These are phyloP conservation scores for Tenthredo amoena DNA, from an alignment of 2,888 invertebrate genomes.

Conservation along the genomic window DNA sequence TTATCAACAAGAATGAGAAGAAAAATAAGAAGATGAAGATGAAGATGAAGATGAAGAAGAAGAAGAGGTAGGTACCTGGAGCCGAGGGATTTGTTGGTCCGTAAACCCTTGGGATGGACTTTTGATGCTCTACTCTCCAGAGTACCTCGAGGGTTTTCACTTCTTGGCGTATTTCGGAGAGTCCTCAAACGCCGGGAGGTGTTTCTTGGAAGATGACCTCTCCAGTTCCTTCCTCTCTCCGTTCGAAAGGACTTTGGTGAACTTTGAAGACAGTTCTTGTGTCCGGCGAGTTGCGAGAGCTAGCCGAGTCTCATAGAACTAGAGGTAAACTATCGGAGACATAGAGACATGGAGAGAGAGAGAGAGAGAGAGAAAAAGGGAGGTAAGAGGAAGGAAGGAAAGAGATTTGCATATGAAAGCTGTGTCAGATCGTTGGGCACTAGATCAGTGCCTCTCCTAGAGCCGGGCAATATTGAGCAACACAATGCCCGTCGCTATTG, in stretches of 20 bases:
- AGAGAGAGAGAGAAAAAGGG: constrained; percentile 28
- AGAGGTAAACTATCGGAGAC: background rate
- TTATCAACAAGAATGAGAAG: too few species aligned
- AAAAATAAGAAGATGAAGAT: too few species aligned
- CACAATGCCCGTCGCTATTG: constrained; percentile 75
- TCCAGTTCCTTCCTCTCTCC: background rate
- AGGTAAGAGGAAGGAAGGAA: constrained; percentile 51
- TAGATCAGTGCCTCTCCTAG: constrained; percentile 61
- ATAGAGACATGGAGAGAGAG: constrained; percentile 47
- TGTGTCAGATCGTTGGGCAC: constrained; percentile 57
- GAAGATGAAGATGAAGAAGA: background rate
- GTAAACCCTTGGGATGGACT: constrained; percentile 39
- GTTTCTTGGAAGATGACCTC: constrained; percentile 43
- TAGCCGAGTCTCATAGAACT: background rate
- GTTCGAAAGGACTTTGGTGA: background rate
- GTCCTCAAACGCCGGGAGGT: constrained; percentile 33
- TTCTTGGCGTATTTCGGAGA: background rate
- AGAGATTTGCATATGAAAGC: constrained; percentile 69
- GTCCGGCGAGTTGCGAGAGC: background rate
- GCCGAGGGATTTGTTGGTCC: background rate
- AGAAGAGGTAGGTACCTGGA: background rate
- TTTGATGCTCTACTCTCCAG: constrained; percentile 30
- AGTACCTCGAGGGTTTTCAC: constrained; percentile 26
- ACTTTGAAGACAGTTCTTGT: constrained; percentile 32
- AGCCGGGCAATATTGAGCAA: constrained; percentile 54